A percentile compares a stretch with the other conserved stretches of the same genome.
Evolutionary conservation across 2,113 vertebrate species (phyloP).

Genomic region (Hucho hucho): DNA sequence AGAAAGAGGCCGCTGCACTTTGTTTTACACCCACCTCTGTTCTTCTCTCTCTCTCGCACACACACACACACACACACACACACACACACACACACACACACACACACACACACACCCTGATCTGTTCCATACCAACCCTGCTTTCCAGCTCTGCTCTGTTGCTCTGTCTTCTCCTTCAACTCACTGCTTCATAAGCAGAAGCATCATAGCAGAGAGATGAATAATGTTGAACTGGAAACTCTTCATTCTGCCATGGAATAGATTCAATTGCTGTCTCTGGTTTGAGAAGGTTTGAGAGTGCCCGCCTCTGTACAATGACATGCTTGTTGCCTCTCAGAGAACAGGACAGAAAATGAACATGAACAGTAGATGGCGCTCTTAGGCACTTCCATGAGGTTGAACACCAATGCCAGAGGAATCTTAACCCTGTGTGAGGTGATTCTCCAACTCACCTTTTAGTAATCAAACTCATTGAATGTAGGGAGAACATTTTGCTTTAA

Average conservation of each 20-base stretch:
- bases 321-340: not conserved
- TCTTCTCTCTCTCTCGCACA: too few relatives aligned
- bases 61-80: not conserved
- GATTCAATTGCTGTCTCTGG: not conserved
- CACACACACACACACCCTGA: not conserved
- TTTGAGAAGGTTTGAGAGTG: not conserved
- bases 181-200: not conserved
- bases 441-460: too few relatives aligned
- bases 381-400: constrained; percentile 47
- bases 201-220: not conserved
- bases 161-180: not conserved
- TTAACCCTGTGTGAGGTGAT: not conserved
- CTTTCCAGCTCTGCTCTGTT: not conserved
- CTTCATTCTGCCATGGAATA: not conserved
- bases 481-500: not conserved
- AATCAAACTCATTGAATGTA: not conserved
- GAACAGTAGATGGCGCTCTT: constrained; percentile 65
- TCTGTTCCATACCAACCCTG: not conserved
- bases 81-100: not conserved
- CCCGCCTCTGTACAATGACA: not conserved
- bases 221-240: not conserved
- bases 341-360: constrained; percentile 9
- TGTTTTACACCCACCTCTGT: constrained; percentile 7
- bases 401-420: constrained; percentile 21
- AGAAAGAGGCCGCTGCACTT: constrained; percentile 13